Evolutionary conservation across 2,888 invertebrate species (phyloP).

Genomic region (Pycnomerus fuliginosus): DNA sequence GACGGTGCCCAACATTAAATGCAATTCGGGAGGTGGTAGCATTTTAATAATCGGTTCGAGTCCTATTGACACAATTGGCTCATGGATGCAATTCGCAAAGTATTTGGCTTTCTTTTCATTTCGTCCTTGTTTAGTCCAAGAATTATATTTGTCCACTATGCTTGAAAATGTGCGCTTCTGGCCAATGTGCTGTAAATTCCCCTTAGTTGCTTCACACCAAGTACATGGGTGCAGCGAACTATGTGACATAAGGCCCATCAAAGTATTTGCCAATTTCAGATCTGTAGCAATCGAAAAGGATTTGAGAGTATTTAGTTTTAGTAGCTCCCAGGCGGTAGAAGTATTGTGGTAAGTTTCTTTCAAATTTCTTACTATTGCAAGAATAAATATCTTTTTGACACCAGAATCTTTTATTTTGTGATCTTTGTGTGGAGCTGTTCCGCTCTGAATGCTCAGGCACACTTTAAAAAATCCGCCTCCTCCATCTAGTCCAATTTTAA

Average conservation of each 20-base stretch:
- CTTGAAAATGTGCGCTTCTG: not conserved
- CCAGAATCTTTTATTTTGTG: not conserved
- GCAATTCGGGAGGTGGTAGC: not conserved
- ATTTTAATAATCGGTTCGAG: not conserved
- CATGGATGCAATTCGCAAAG: not conserved
- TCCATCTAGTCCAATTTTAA: not conserved
- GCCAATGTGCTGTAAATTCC: not conserved
- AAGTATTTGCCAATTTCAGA: constrained; percentile 2
- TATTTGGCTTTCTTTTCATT: not conserved
- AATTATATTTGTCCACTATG: not conserved
- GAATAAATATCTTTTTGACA: constrained; percentile 1
- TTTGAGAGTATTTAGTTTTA: not conserved
- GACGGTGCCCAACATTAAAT: constrained; percentile 3
- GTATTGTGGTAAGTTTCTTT: not conserved
- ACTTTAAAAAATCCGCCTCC: not conserved
- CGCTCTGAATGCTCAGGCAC: not conserved
- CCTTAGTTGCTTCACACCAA: not conserved
- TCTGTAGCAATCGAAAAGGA: not conserved
- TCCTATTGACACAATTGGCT: not conserved
- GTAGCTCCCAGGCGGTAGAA: not conserved
- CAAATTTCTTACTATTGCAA: not conserved
- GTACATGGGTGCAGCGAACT: constrained; percentile 1
- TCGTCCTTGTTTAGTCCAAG: not conserved
- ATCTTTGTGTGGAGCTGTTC: not conserved
- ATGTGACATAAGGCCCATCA: constrained; percentile 1